Conservation (phyloP, 2,113 vertebrate species). For the Mohoua ochrocephala region DNA sequence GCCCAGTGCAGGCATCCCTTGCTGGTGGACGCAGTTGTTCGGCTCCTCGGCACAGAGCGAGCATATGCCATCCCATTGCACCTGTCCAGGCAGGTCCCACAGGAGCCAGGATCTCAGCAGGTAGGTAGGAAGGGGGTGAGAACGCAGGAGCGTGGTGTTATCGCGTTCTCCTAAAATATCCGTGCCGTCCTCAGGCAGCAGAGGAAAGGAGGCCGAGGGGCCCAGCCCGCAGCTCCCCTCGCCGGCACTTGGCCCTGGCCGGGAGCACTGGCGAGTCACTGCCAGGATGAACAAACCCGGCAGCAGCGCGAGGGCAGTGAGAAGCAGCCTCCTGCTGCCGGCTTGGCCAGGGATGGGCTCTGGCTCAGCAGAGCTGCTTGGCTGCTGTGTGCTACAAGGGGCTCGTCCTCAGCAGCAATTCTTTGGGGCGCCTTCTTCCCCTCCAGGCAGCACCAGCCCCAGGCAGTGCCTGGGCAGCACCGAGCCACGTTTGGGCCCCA, state of each 20-base stretch:
- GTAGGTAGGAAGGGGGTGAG: neutral
- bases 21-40: neutral
- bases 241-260: neutral
- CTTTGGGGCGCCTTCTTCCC: neutral
- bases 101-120: neutral
- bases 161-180: neutral
- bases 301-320: neutral
- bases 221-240: neutral
- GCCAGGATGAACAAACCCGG: neutral
- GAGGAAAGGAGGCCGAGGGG: neutral
- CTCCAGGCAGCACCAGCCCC: neutral
- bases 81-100: neutral
- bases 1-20: rapidly evolving
- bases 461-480: neutral
- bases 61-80: neutral
- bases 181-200: neutral
- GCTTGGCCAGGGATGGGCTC: neutral
- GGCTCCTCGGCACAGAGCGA: neutral
- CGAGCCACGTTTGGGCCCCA: rapidly evolving
- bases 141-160: neutral
- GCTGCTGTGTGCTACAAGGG: neutral
- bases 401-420: neutral
- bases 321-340: neutral
- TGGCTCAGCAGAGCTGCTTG: neutral
- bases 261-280: rapidly evolving